A percentile compares a stretch with the other conserved stretches of the same genome.
Evolutionary conservation across 1,140 invertebrate genomes (phyloP).

Genomic region (Papilio aristodemus): DNA sequence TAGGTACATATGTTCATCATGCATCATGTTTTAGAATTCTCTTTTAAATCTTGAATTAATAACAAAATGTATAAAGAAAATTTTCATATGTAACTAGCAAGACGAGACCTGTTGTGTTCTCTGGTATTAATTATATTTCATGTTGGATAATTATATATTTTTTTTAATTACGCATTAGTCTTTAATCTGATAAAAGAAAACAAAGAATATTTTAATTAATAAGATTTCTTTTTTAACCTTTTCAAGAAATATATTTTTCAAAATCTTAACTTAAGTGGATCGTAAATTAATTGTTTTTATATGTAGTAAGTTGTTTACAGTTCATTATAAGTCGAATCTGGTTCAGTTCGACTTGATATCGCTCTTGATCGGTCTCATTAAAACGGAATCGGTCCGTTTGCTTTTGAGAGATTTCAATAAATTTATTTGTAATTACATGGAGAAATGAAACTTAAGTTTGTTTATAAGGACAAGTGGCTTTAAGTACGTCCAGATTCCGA

Average conservation of each 20-base stretch:
- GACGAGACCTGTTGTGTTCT: too few relatives aligned
- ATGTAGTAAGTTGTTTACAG: constrained; percentile 4
- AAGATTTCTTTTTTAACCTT: constrained; percentile 3
- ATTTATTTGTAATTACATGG: constrained; percentile 21
- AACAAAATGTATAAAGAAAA: too few relatives aligned
- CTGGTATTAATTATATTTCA: too few relatives aligned
- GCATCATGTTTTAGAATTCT: too few relatives aligned
- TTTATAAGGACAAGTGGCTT: neutral
- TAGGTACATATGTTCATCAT: too few relatives aligned
- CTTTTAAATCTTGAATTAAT: too few relatives aligned
- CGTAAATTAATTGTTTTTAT: constrained; percentile 26
- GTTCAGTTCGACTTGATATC: constrained; percentile 9
- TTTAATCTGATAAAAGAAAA: neutral
- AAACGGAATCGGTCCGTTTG: constrained; percentile 16
- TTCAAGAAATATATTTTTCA: neutral
- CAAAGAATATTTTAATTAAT: too few relatives aligned
- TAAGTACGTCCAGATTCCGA: neutral
- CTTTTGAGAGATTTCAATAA: constrained; percentile 17
- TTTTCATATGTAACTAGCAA: too few relatives aligned
- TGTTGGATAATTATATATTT: too few relatives aligned
- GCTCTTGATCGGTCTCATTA: constrained; percentile 23
- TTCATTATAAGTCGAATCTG: constrained; percentile 22
- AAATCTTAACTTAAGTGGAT: neutral
- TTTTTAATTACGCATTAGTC: neutral
- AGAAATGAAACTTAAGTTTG: constrained; percentile 17